A percentile compares a stretch with the other conserved stretches of the same genome.
phyloP scores from a whole-genome alignment of 2,888 invertebrate genomes.

The Rhabditoides inermis region DNA sequence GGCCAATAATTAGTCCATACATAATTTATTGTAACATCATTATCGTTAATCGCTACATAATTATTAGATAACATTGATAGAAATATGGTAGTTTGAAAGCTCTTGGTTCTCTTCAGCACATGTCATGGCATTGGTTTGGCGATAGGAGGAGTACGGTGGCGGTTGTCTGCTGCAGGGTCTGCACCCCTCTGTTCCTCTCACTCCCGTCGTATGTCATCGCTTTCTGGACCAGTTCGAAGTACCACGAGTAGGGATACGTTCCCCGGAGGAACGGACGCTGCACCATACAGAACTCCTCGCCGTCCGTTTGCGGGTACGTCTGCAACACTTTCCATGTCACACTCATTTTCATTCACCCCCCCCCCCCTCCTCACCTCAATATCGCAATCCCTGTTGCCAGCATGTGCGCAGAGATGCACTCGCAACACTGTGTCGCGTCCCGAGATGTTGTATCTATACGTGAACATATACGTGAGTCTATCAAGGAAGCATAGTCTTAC shows the following conservation, averaged over 20 bases:
- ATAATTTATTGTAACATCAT: too few species aligned
- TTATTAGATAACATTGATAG: too few species aligned
- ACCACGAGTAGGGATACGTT: conserved; percentile 19
- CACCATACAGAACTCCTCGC: conserved; percentile 36
- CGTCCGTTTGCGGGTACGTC: conserved; percentile 14
- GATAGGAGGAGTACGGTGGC: too few species aligned
- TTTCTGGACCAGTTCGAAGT: conserved; percentile 22
- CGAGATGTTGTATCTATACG: conserved; percentile 33
- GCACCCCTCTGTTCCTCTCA: too few species aligned
- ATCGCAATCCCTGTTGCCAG: conserved; percentile 26
- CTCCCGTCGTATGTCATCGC: too few species aligned
- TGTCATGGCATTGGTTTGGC: too few species aligned
- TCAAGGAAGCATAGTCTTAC: conserved; percentile 11
- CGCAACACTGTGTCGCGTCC: conserved; percentile 36
- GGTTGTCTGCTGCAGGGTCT: too few species aligned
- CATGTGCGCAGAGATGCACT: conserved; percentile 38
- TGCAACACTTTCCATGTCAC: background rate
- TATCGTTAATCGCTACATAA: too few species aligned
- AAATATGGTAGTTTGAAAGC: too few species aligned
- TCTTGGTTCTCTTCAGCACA: too few species aligned
- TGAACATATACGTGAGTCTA: background rate
- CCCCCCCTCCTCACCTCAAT: conserved; percentile 14
- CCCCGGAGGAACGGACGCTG: conserved; percentile 32
- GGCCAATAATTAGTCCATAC: too few species aligned
- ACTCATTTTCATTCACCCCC: background rate